Evolutionary conservation across 2,113 vertebrate genomes (phyloP).

Genomic region (Ciconia stormi): DNA sequence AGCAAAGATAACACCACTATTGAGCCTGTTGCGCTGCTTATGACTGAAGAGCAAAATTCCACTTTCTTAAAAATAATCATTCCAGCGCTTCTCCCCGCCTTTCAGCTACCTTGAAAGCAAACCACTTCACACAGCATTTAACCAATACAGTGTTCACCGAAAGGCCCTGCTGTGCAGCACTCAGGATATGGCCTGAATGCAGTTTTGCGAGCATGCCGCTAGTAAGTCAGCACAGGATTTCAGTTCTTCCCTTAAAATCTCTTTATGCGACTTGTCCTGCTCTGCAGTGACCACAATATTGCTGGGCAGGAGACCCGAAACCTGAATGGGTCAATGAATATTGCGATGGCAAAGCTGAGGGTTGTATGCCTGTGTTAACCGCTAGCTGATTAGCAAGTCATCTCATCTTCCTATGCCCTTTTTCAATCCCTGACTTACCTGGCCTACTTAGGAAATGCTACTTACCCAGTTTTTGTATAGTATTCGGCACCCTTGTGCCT

Average conservation of each 20-base stretch:
- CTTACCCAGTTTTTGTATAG: background rate
- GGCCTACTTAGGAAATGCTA: background rate
- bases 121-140: background rate
- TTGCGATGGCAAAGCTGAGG: background rate
- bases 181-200: background rate
- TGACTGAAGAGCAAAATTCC: background rate
- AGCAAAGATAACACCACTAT: background rate
- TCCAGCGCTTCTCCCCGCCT: background rate
- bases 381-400: background rate
- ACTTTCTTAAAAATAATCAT: background rate
- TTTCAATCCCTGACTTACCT: background rate
- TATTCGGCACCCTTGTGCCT: background rate
- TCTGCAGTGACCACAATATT: background rate
- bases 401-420: background rate
- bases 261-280: background rate
- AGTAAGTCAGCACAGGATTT: background rate
- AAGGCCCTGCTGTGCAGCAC: fast-evolving
- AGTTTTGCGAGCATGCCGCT: background rate
- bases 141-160: fast-evolving
- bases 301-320: background rate
- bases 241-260: background rate
- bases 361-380: background rate
- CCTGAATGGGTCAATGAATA: background rate
- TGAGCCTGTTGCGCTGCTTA: background rate
- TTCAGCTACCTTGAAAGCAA: background rate